Conservation (phyloP, 2,113 vertebrate species). For the Varanus komodoensis region DNA sequence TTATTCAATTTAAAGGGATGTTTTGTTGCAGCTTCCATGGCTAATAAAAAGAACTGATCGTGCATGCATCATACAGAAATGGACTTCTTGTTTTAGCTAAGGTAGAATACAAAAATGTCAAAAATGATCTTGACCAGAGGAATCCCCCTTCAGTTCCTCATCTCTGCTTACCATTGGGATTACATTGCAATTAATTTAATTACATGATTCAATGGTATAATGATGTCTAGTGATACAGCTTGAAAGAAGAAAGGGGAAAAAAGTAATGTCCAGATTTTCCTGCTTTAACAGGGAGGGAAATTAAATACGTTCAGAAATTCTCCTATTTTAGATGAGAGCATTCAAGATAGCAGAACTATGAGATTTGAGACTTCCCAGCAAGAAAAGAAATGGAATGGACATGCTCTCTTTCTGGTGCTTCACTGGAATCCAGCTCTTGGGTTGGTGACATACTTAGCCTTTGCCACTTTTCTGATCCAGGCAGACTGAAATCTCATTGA, state of each 20-base stretch:
- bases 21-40: not conserved
- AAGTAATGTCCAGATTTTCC: not conserved
- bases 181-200: not conserved
- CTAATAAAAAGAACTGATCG: not conserved
- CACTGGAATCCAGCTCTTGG: no score
- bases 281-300: not conserved
- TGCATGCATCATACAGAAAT: not conserved
- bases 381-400: no score
- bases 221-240: not conserved
- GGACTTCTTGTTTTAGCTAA: not conserved
- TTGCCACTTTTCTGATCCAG: no score
- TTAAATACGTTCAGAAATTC: not conserved
- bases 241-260: not conserved
- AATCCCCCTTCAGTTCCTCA: not conserved
- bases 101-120: not conserved
- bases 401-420: no score
- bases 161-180: not conserved
- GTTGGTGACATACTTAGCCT: no score
- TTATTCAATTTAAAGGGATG: not conserved
- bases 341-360: not conserved
- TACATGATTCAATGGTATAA: not conserved
- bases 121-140: not conserved
- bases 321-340: not conserved
- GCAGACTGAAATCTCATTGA: no score
- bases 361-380: no score